These are phyloP conservation scores for Drosophila equinoxialis DNA, from an alignment of 1,140 invertebrate species.

Conservation along the genomic window DNA sequence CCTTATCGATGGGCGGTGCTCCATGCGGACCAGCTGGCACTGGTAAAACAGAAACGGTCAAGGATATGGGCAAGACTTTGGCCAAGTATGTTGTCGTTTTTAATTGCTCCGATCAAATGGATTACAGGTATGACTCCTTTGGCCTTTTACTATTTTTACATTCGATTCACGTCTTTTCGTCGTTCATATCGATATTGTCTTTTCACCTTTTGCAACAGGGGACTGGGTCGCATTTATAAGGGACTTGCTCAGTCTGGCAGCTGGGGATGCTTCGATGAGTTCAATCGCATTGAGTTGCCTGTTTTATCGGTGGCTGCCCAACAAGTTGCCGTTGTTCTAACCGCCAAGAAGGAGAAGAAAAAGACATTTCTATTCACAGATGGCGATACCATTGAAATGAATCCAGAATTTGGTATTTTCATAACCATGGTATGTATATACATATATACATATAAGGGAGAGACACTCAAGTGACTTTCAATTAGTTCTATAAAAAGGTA, in stretches of 20 bases:
- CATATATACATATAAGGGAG: too few relatives aligned
- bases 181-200: conserved; percentile 7
- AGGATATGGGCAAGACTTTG: conserved; percentile 98
- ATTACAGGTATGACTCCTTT: conserved; percentile 89
- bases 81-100: conserved; percentile 99
- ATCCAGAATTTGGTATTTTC: conserved; percentile 98
- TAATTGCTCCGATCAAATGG: conserved; percentile 99
- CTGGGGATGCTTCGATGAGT: conserved; percentile 93
- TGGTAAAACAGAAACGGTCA: conserved; percentile 98
- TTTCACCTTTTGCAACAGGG: conserved; percentile 83
- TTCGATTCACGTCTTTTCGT: conserved; percentile 23
- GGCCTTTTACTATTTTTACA: conserved; percentile 25
- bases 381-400: conserved; percentile 96
- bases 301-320: conserved; percentile 98
- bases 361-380: conserved; percentile 96
- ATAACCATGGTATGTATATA: conserved; percentile 93
- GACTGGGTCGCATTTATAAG: conserved; percentile 94
- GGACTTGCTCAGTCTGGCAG: conserved; percentile 97
- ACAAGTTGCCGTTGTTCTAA: conserved; percentile 96
- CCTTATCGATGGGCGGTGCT: conserved; percentile 98
- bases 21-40: conserved; percentile 98
- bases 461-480: too few relatives aligned
- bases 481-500: neutral
- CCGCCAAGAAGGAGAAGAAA: conserved; percentile 95
- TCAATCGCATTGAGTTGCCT: conserved; percentile 97